These are phyloP conservation scores for Garra rufa DNA, from an alignment of 2,113 vertebrate species.

Conservation along the genomic window DNA sequence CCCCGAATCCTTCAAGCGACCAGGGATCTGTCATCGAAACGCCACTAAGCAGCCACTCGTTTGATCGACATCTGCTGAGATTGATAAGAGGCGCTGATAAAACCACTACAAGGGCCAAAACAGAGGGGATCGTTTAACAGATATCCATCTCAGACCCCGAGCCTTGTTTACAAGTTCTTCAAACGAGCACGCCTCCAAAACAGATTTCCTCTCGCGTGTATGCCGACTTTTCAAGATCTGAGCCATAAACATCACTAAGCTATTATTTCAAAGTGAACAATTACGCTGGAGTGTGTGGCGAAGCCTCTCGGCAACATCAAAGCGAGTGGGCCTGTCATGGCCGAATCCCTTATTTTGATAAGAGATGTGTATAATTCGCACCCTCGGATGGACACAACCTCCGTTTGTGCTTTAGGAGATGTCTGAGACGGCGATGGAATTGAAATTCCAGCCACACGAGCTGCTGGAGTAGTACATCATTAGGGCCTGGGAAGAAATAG, in stretches of 20 bases:
- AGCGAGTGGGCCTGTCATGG: slow-evolving; percentile 21
- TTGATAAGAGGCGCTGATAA: slow-evolving; percentile 18
- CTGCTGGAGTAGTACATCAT: slow-evolving; percentile 57
- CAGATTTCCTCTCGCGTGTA: slow-evolving; percentile 6
- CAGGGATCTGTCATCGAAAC: not conserved
- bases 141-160: slow-evolving; percentile 15
- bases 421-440: slow-evolving; percentile 32
- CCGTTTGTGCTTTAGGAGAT: slow-evolving; percentile 32
- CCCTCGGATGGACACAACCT: not conserved
- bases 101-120: slow-evolving; percentile 30
- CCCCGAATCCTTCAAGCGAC: not conserved
- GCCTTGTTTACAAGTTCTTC: slow-evolving; percentile 41
- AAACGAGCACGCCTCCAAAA: slow-evolving; percentile 15
- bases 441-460: slow-evolving; percentile 57
- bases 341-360: slow-evolving; percentile 46
- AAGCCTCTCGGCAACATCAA: slow-evolving; percentile 34
- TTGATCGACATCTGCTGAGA: slow-evolving; percentile 21
- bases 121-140: slow-evolving; percentile 14
- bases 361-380: slow-evolving; percentile 38
- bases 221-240: slow-evolving; percentile 26
- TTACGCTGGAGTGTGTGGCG: slow-evolving; percentile 44
- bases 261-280: slow-evolving; percentile 47
- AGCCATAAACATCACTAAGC: slow-evolving; percentile 36
- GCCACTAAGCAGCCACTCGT: not conserved
- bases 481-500: slow-evolving; percentile 52